Conservation (phyloP, 2,113 vertebrate genomes). For the Callionymus lyra region DNA sequence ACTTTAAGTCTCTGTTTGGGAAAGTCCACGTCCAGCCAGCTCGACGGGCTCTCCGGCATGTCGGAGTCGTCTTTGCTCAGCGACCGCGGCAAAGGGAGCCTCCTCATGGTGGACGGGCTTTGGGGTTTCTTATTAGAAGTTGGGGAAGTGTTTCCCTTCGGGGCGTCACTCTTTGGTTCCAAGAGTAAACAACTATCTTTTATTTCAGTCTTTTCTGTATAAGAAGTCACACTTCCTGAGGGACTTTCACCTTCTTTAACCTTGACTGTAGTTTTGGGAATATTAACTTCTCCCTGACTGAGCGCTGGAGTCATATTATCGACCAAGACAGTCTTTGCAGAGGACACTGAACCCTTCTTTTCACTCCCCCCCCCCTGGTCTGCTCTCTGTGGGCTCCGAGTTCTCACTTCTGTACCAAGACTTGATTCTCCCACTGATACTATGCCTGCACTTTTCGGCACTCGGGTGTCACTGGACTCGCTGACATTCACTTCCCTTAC, state of each 20-base stretch:
- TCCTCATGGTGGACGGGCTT: conserved; percentile 34
- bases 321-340: neutral
- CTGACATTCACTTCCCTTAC: conserved; percentile 13
- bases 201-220: conserved; percentile 6
- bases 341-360: conserved; percentile 5
- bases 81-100: conserved; percentile 21
- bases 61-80: conserved; percentile 30
- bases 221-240: neutral
- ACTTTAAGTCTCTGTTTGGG: conserved; percentile 33
- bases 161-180: conserved; percentile 8
- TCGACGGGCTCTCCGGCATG: conserved; percentile 39
- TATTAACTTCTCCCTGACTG: neutral
- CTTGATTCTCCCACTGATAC: conserved; percentile 1
- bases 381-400: too few relatives aligned
- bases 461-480: conserved; percentile 6
- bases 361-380: neutral
- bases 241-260: neutral
- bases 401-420: conserved; percentile 6
- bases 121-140: conserved; percentile 19
- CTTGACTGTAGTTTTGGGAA: conserved; percentile 1
- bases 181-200: neutral
- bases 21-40: conserved; percentile 56
- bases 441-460: neutral
- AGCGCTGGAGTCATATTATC: neutral
- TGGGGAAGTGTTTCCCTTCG: conserved; percentile 9